Conservation (phyloP, 53 echinoderm and acorn worm species). For the Mesocentrotus franciscanus region DNA sequence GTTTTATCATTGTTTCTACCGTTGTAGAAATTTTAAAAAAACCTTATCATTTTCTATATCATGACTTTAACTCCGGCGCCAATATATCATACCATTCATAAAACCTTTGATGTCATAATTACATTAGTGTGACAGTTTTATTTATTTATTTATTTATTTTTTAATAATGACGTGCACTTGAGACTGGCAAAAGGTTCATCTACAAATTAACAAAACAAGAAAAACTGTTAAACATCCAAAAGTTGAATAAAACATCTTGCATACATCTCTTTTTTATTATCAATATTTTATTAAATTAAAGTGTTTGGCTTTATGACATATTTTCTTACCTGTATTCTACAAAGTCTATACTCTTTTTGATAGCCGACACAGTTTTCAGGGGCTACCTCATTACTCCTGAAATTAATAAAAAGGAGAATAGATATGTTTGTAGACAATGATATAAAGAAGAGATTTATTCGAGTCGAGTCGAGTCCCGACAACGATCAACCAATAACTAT, state of each 20-base stretch:
- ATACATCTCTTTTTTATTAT: too few species aligned
- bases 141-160: too few species aligned
- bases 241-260: too few species aligned
- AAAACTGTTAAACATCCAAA: too few species aligned
- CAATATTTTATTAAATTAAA: background rate
- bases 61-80: background rate
- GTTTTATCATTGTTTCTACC: background rate
- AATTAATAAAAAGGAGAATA: background rate
- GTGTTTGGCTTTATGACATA: background rate
- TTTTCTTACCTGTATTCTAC: conserved; percentile 62
- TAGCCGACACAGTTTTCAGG: conserved; percentile 1
- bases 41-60: background rate
- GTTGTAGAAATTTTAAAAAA: too few species aligned
- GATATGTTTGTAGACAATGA: background rate
- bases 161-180: too few species aligned
- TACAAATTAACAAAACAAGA: too few species aligned
- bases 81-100: background rate
- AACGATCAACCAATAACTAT: too few species aligned
- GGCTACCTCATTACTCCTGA: conserved; percentile 49
- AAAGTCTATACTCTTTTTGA: conserved; percentile 54
- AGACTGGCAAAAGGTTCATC: too few species aligned
- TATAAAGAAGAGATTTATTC: background rate
- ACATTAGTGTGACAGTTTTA: too few species aligned
- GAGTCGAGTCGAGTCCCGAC: too few species aligned
- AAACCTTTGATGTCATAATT: background rate